Conservation (phyloP, 2,797 vertebrate species). For the Aulostomus chinensis region DNA sequence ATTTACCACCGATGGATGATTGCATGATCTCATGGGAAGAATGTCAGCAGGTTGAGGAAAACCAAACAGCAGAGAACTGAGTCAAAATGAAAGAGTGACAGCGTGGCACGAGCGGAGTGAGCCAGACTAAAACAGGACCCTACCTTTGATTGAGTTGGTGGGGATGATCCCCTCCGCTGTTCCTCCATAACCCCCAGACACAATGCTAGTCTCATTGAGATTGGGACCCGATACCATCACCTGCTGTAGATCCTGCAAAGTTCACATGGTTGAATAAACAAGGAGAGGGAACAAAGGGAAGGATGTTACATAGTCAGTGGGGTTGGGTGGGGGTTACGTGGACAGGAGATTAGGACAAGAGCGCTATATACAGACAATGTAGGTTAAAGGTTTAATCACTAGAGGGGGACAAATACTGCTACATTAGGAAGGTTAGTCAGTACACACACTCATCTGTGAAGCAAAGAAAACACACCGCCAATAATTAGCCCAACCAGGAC, state of each 20-base stretch:
- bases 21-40: background rate
- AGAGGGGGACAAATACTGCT: slow-evolving; percentile 53
- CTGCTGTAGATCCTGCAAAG: slow-evolving; percentile 91
- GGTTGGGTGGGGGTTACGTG: background rate
- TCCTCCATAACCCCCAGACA: slow-evolving; percentile 94
- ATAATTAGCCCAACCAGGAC: slow-evolving; percentile 26
- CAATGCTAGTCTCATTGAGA: slow-evolving; percentile 96
- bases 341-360: slow-evolving; percentile 23
- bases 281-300: slow-evolving; percentile 1
- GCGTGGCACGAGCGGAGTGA: background rate
- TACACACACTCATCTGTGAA: slow-evolving; percentile 2
- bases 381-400: slow-evolving; percentile 28
- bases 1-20: slow-evolving; percentile 1
- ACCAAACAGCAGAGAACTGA: no score
- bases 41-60: background rate
- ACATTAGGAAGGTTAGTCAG: slow-evolving; percentile 50
- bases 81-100: no score
- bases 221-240: slow-evolving; percentile 98
- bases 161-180: slow-evolving; percentile 92
- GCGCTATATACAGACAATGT: slow-evolving; percentile 17
- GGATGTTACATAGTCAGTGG: no score
- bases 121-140: no score
- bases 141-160: slow-evolving; percentile 89
- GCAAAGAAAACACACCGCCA: slow-evolving; percentile 22
- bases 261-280: background rate